These are phyloP conservation scores for Trinectes maculatus DNA, from an alignment of 2,113 vertebrate genomes.

Conservation along the genomic window DNA sequence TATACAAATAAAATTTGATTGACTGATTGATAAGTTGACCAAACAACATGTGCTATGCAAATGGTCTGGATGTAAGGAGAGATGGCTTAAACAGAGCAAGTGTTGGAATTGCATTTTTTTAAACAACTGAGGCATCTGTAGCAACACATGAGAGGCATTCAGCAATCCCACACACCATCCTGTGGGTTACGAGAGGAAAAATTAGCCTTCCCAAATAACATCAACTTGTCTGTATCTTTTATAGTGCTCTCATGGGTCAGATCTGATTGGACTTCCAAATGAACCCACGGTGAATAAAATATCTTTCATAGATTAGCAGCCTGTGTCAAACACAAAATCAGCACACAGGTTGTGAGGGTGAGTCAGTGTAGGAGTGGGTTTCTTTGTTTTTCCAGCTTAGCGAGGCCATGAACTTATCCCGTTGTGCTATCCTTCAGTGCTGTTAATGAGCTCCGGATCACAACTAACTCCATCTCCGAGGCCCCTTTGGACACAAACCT, in stretches of 20 bases:
- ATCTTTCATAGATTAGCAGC: slow-evolving; percentile 4
- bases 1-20: too few relatives aligned
- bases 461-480: slow-evolving; percentile 27
- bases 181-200: not conserved
- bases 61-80: too few relatives aligned
- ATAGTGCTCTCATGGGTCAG: not conserved
- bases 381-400: slow-evolving; percentile 11
- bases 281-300: slow-evolving; percentile 11
- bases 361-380: slow-evolving; percentile 20
- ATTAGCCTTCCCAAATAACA: not conserved
- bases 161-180: not conserved
- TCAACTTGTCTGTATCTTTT: not conserved
- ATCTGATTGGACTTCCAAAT: not conserved
- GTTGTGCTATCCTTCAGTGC: slow-evolving; percentile 25
- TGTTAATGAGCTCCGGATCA: slow-evolving; percentile 44
- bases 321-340: not conserved
- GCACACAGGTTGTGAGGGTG: not conserved
- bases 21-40: too few relatives aligned
- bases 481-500: slow-evolving; percentile 28
- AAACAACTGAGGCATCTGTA: not conserved
- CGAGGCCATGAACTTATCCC: slow-evolving; percentile 24
- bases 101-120: too few relatives aligned
- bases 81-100: too few relatives aligned
- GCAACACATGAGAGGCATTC: not conserved
- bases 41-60: too few relatives aligned